These are phyloP conservation scores for Drosophila melanosoma DNA, from an alignment of 2,888 invertebrate genomes.

Conservation along the genomic window DNA sequence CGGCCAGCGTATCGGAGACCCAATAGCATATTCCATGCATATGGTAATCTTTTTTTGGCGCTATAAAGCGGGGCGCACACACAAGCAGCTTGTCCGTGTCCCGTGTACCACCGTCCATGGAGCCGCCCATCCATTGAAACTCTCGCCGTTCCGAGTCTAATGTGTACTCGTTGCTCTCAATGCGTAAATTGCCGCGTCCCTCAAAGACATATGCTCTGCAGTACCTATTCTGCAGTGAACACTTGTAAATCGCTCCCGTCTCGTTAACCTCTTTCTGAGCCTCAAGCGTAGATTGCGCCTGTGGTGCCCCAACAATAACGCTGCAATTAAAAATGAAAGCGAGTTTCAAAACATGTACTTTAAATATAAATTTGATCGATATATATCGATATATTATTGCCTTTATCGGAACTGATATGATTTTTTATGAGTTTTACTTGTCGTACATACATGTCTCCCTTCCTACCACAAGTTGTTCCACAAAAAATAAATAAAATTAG, in stretches of 20 bases:
- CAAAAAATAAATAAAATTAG: not conserved
- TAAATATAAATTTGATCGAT: not conserved
- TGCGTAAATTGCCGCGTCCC: conserved; percentile 79
- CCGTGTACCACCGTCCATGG: conserved; percentile 85
- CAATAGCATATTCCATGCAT: conserved; percentile 85
- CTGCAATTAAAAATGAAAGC: conserved; percentile 74
- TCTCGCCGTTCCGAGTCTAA: conserved; percentile 84
- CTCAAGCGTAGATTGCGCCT: conserved; percentile 85
- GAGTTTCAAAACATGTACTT: not conserved
- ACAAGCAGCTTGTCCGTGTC: conserved; percentile 85
- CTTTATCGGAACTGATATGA: not conserved
- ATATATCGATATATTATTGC: too few relatives aligned
- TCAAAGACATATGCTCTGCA: conserved; percentile 85
- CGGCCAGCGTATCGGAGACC: conserved; percentile 80
- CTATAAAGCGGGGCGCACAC: conserved; percentile 84
- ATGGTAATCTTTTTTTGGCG: conserved; percentile 80
- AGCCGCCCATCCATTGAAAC: conserved; percentile 86
- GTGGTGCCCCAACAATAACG: conserved; percentile 86
- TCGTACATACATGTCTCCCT: not conserved
- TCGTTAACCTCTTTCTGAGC: conserved; percentile 84
- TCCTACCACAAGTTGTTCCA: not conserved
- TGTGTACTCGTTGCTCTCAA: conserved; percentile 76
- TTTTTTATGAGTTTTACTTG: not conserved
- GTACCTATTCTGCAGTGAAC: conserved; percentile 75
- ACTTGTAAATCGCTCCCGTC: conserved; percentile 87